Percentiles rank a stretch among this genome's conserved stretches.
phyloP scores from a whole-genome alignment of 2,888 invertebrate species.

The Neoascia interrupta region DNA sequence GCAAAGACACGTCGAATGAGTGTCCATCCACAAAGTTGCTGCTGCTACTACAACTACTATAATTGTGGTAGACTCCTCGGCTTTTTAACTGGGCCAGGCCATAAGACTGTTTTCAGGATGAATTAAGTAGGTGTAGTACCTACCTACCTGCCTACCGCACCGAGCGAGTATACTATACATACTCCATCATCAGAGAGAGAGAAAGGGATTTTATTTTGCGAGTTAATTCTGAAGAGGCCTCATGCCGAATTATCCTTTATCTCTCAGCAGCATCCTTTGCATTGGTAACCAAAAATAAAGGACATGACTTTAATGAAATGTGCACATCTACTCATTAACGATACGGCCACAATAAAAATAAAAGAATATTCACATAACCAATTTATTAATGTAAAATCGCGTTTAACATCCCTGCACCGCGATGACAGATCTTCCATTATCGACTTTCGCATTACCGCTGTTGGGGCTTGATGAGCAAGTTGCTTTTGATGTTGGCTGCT shows the following conservation, averaged over 20 bases:
- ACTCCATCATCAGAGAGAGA: not conserved
- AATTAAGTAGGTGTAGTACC: slow-evolving; percentile 20
- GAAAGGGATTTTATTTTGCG: slow-evolving; percentile 12
- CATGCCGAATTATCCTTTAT: slow-evolving; percentile 7
- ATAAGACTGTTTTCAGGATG: slow-evolving; percentile 4
- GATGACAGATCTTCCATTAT: slow-evolving; percentile 62
- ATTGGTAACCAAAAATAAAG: not conserved
- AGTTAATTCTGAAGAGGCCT: slow-evolving; percentile 34
- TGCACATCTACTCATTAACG: not conserved
- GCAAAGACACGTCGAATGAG: slow-evolving; percentile 37
- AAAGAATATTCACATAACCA: slow-evolving; percentile 37
- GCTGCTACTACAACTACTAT: slow-evolving; percentile 18
- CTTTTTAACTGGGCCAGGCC: slow-evolving; percentile 50
- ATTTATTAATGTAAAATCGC: slow-evolving; percentile 46
- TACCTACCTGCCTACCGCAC: not conserved
- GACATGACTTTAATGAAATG: slow-evolving; percentile 24
- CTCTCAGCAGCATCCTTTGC: not conserved
- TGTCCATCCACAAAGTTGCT: slow-evolving; percentile 55
- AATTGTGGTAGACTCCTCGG: slow-evolving; percentile 20
- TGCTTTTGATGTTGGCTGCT: slow-evolving; percentile 39
- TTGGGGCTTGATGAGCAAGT: slow-evolving; percentile 41
- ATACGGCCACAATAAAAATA: not conserved
- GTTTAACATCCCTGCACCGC: slow-evolving; percentile 48
- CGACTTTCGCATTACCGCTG: slow-evolving; percentile 30
- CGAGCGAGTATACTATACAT: no score